phyloP scores from a whole-genome alignment of 2,113 vertebrate genomes.

The Hemiprocne comata region DNA sequence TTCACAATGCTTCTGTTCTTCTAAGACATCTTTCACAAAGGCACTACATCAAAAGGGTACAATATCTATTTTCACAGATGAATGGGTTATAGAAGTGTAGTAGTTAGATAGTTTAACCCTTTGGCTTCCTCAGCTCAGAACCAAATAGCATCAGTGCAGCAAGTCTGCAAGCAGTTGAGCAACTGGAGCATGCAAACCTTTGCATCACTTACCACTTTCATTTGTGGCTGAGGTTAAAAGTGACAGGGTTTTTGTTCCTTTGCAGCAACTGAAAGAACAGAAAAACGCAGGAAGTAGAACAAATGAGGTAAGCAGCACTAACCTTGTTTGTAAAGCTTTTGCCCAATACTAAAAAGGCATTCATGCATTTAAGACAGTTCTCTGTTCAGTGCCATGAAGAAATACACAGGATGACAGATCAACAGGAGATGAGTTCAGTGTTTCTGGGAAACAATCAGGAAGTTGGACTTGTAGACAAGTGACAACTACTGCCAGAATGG shows the following conservation, averaged over 20 bases:
- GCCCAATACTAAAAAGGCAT: background rate
- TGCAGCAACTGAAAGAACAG: conserved; percentile 97
- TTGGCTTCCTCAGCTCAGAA: background rate
- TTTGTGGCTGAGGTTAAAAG: background rate
- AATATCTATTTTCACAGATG: background rate
- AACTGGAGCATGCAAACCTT: background rate
- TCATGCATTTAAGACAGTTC: background rate
- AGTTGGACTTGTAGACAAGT: background rate
- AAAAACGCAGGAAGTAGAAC: conserved; percentile 90
- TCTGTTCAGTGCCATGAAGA: background rate
- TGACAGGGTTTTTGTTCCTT: background rate
- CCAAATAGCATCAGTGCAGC: background rate
- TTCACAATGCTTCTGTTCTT: background rate
- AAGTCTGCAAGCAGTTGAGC: background rate
- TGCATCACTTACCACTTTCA: background rate
- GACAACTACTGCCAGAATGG: background rate
- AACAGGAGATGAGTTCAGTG: background rate
- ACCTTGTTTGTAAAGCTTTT: background rate
- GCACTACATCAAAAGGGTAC: background rate
- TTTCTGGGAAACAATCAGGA: background rate
- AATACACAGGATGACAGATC: background rate
- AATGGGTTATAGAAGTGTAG: background rate
- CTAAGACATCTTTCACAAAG: background rate
- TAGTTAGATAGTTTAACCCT: background rate
- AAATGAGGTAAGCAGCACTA: conserved; percentile 84